These are phyloP conservation scores for Trichacis sp. DNA, from an alignment of 2,888 invertebrate species.

Conservation along the genomic window DNA sequence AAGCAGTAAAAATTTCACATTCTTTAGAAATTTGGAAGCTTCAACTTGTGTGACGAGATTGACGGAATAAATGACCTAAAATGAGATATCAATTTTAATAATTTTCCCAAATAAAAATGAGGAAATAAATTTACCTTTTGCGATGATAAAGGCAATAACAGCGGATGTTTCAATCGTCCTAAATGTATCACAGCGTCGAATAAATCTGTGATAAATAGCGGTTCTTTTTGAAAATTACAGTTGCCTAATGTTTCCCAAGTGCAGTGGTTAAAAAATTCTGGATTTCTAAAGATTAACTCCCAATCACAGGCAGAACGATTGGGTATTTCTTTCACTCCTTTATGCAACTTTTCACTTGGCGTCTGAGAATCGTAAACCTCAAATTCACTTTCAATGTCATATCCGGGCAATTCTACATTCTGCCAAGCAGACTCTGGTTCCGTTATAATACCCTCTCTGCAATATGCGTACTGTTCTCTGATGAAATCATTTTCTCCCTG, in stretches of 20 bases:
- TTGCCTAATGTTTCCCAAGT: conserved; percentile 64
- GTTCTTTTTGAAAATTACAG: conserved; percentile 48
- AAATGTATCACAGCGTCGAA: conserved; percentile 54
- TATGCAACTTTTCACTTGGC: conserved; percentile 12
- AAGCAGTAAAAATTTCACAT: conserved; percentile 58
- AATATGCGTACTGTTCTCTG: conserved; percentile 4
- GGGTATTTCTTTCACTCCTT: neutral
- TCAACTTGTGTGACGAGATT: conserved; percentile 49
- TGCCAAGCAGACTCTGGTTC: conserved; percentile 47
- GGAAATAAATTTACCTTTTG: conserved; percentile 35
- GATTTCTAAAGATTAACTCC: conserved; percentile 37
- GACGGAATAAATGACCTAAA: conserved; percentile 36
- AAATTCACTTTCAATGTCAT: conserved; percentile 27
- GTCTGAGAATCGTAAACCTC: conserved; percentile 26
- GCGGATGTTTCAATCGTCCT: conserved; percentile 53
- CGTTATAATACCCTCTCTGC: conserved; percentile 43
- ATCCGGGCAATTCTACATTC: neutral
- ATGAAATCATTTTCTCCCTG: conserved; percentile 15
- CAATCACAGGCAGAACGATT: conserved; percentile 41
- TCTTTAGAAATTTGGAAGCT: conserved; percentile 50
- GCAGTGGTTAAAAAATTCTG: conserved; percentile 42
- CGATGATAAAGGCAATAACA: conserved; percentile 45
- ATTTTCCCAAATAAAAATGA: neutral
- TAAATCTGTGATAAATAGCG: conserved; percentile 55
- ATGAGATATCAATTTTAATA: conserved; percentile 5